A percentile compares a stretch with the other conserved stretches of the same genome.
Evolutionary conservation across 2,888 invertebrate genomes (phyloP).

Genomic region (Pseudococcus longispinus): DNA sequence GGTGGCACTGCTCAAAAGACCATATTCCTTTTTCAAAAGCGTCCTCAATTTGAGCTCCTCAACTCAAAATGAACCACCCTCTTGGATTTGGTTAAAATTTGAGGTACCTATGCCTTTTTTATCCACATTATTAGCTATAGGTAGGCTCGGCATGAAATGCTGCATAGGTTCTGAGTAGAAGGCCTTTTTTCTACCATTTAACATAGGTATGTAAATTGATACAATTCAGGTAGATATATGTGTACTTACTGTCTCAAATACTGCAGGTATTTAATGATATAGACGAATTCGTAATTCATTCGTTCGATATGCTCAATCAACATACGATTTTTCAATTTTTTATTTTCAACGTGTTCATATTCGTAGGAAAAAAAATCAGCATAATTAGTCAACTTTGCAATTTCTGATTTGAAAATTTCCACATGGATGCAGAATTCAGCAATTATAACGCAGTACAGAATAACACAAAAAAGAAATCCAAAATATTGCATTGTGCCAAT

Average conservation of each 20-base stretch:
- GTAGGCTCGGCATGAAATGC: too few relatives aligned
- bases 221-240: too few relatives aligned
- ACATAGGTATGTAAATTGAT: too few relatives aligned
- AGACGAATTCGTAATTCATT: not conserved
- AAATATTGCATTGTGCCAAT: not conserved
- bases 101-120: too few relatives aligned
- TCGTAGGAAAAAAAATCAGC: not conserved
- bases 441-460: not conserved
- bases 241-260: not conserved
- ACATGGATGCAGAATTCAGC: not conserved
- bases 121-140: too few relatives aligned
- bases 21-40: too few relatives aligned
- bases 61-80: too few relatives aligned
- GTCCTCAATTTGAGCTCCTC: too few relatives aligned
- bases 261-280: not conserved
- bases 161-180: too few relatives aligned
- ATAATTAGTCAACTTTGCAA: not conserved
- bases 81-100: too few relatives aligned
- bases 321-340: not conserved
- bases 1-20: too few relatives aligned
- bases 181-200: too few relatives aligned
- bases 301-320: not conserved
- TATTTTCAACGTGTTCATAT: not conserved
- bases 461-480: not conserved
- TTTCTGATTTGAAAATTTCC: not conserved